Conservation (phyloP, 1,140 invertebrate species). For the Coenobita brevimanus region DNA sequence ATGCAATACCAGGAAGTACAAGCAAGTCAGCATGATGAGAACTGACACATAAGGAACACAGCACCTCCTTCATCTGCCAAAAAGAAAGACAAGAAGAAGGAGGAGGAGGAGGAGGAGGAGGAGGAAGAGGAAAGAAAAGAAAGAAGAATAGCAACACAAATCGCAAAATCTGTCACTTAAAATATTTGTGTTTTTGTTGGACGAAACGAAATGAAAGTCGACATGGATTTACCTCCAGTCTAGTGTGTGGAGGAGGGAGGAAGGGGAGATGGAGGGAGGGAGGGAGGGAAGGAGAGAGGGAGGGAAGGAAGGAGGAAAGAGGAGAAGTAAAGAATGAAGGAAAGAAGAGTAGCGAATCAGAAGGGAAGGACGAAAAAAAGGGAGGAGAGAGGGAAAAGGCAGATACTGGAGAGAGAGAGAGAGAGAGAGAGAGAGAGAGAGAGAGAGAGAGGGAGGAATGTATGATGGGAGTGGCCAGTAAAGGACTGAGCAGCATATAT, state of each 20-base stretch:
- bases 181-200: too few species aligned
- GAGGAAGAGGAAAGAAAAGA: neutral
- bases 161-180: neutral
- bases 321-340: neutral
- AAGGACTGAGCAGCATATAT: neutral
- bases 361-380: neutral
- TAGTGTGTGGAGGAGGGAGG: neutral
- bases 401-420: neutral
- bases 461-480: neutral
- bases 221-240: too few species aligned
- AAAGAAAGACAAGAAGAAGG: neutral
- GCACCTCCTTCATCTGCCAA: neutral
- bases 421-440: neutral
- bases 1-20: neutral
- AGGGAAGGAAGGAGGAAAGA: neutral
- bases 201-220: too few species aligned
- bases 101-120: slow-evolving; percentile 16
- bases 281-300: neutral
- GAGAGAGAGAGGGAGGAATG: neutral
- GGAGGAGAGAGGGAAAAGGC: neutral
- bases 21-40: neutral
- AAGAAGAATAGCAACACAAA: neutral
- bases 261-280: neutral
- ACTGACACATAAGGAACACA: neutral
- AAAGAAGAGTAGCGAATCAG: neutral